Conservation (phyloP, 2,113 vertebrate species). For the Bufo bufo region DNA sequence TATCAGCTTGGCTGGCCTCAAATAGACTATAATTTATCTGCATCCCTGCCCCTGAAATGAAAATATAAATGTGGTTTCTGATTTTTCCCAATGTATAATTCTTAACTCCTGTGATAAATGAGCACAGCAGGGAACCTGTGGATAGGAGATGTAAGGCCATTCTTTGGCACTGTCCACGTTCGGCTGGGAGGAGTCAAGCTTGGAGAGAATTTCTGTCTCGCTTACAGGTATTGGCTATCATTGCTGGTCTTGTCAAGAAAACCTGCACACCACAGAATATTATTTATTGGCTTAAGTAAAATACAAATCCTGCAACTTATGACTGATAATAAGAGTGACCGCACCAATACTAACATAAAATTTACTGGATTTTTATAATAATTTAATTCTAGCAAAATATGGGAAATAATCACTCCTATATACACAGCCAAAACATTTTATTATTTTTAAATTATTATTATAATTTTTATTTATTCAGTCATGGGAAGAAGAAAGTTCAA, state of each 20-base stretch:
- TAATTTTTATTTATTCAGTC: background rate
- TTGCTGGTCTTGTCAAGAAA: slow-evolving; percentile 29
- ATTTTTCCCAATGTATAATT: slow-evolving; percentile 47
- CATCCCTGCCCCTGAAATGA: slow-evolving; percentile 26
- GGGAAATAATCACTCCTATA: background rate
- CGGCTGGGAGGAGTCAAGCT: slow-evolving; percentile 39
- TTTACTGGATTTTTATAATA: background rate
- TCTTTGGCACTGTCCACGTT: slow-evolving; percentile 23
- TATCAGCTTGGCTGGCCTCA: slow-evolving; percentile 41
- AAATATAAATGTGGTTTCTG: slow-evolving; percentile 43
- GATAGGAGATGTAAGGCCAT: background rate
- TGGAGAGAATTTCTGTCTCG: slow-evolving; percentile 48
- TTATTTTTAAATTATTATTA: no score
- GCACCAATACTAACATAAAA: background rate
- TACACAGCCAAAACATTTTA: background rate
- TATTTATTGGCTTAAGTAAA: slow-evolving; percentile 10
- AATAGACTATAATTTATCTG: slow-evolving; percentile 45
- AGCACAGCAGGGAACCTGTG: slow-evolving; percentile 42
- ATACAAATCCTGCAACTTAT: slow-evolving; percentile 10
- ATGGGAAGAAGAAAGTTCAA: background rate
- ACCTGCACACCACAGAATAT: slow-evolving; percentile 39
- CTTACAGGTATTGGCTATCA: slow-evolving; percentile 39
- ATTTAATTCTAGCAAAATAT: background rate
- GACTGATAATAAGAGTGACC: background rate
- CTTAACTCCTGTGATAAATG: slow-evolving; percentile 50